These are phyloP conservation scores for Micromys minutus DNA, from an alignment of 2,113 vertebrate species.

Conservation along the genomic window DNA sequence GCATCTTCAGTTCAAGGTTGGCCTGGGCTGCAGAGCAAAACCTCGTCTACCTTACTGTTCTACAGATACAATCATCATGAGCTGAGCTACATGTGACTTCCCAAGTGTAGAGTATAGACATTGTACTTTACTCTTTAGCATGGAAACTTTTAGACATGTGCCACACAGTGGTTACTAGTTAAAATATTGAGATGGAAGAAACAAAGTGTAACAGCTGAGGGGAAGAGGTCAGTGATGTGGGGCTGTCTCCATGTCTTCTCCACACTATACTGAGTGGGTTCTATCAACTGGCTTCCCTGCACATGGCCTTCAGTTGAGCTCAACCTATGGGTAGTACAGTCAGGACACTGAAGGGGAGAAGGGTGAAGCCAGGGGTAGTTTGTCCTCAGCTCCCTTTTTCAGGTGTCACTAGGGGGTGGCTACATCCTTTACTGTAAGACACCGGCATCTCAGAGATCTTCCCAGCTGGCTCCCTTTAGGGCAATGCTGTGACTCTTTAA, in stretches of 20 bases:
- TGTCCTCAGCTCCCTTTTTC: neutral
- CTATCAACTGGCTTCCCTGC: neutral
- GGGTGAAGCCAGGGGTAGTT: neutral
- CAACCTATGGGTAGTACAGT: neutral
- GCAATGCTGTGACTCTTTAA: neutral
- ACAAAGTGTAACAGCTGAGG: neutral
- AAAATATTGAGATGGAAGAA: neutral
- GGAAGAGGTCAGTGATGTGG: neutral
- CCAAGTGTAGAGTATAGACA: neutral
- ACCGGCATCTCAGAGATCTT: rapidly evolving
- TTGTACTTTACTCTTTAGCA: neutral
- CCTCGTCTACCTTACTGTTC: neutral
- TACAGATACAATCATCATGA: neutral
- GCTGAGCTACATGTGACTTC: neutral
- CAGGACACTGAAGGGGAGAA: neutral
- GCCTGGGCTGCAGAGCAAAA: neutral
- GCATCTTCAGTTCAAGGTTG: neutral
- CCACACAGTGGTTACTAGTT: neutral
- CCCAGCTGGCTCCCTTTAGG: neutral
- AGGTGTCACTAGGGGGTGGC: neutral
- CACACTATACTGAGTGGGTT: neutral
- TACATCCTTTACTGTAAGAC: neutral
- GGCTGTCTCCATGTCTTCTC: neutral
- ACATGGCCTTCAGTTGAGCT: neutral
- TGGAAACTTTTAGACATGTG: neutral